A percentile compares a stretch with the other conserved stretches of the same genome.
These are phyloP conservation scores for Anastatus disparis DNA, from an alignment of 1,140 invertebrate genomes.

Conservation along the genomic window DNA sequence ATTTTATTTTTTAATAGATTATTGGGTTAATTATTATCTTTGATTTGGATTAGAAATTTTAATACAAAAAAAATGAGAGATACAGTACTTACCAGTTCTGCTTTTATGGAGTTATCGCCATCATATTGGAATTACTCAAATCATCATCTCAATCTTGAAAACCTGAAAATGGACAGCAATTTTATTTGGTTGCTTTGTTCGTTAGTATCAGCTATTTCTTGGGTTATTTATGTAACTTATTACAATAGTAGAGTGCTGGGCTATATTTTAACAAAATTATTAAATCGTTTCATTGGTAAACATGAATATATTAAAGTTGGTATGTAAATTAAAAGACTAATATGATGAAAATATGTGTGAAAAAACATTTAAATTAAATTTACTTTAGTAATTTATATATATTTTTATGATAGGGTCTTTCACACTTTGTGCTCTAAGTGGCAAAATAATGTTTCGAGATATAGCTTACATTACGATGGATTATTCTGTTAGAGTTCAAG, in stretches of 20 bases:
- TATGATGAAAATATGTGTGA: too few relatives aligned
- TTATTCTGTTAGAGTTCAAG: constrained; percentile 91
- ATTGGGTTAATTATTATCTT: too few relatives aligned
- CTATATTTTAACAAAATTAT: constrained; percentile 86
- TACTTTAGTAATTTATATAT: constrained; percentile 12
- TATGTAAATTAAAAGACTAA: constrained; percentile 65
- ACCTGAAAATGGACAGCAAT: constrained; percentile 84
- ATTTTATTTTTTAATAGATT: too few relatives aligned
- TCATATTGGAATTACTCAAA: constrained; percentile 62
- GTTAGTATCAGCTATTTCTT: constrained; percentile 81
- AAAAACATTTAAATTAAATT: too few relatives aligned
- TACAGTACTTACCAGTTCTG: too few relatives aligned
- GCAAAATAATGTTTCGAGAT: constrained; percentile 99
- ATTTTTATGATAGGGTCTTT: constrained; percentile 83
- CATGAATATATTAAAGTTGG: constrained; percentile 92
- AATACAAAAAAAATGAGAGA: too few relatives aligned
- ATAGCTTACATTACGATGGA: constrained; percentile 95
- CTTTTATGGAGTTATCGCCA: constrained; percentile 54
- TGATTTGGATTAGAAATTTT: too few relatives aligned
- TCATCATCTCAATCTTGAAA: constrained; percentile 72
- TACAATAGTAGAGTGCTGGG: constrained; percentile 94
- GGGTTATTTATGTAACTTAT: constrained; percentile 95
- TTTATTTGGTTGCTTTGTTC: constrained; percentile 85
- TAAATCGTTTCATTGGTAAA: constrained; percentile 88
- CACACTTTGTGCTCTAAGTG: constrained; percentile 92